Evolutionary conservation across 2,888 invertebrate species (phyloP).

Genomic region (Callyntrura guangdongensis): DNA sequence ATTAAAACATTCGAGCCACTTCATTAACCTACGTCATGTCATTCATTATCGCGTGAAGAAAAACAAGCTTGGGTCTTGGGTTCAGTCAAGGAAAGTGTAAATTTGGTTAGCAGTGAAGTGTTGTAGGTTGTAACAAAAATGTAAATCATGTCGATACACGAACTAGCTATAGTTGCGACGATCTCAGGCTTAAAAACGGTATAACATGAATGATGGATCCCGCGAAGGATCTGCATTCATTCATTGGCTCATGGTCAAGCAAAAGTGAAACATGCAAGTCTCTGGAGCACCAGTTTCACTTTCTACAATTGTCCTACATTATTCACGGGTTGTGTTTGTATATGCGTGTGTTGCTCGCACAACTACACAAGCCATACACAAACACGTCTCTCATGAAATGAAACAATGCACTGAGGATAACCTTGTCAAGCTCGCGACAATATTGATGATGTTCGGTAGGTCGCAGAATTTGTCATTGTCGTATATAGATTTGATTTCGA

Average conservation of each 20-base stretch:
- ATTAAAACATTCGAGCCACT: background rate
- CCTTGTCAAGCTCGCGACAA: slow-evolving; percentile 49
- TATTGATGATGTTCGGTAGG: slow-evolving; percentile 22
- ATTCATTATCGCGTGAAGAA: background rate
- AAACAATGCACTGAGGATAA: slow-evolving; percentile 30
- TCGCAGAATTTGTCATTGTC: slow-evolving; percentile 25
- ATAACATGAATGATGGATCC: slow-evolving; percentile 1
- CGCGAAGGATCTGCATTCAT: background rate
- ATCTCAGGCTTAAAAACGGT: slow-evolving; percentile 7
- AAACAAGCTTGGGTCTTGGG: slow-evolving; percentile 29
- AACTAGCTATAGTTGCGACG: background rate
- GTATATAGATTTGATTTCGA: slow-evolving; percentile 32
- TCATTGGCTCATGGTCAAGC: slow-evolving; percentile 70
- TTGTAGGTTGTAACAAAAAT: background rate
- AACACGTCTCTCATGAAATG: background rate
- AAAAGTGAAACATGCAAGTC: slow-evolving; percentile 67
- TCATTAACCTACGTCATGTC: background rate
- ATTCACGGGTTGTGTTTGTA: background rate
- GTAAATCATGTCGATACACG: background rate
- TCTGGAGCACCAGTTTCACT: slow-evolving; percentile 76
- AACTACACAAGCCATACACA: background rate
- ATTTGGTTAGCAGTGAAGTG: slow-evolving; percentile 19
- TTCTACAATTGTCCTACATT: slow-evolving; percentile 67
- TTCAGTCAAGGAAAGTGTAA: slow-evolving; percentile 37
- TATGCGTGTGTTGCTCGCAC: too few relatives aligned